phyloP scores from a whole-genome alignment of 1,140 invertebrate species.

The Drosophila sulfurigaster region DNA sequence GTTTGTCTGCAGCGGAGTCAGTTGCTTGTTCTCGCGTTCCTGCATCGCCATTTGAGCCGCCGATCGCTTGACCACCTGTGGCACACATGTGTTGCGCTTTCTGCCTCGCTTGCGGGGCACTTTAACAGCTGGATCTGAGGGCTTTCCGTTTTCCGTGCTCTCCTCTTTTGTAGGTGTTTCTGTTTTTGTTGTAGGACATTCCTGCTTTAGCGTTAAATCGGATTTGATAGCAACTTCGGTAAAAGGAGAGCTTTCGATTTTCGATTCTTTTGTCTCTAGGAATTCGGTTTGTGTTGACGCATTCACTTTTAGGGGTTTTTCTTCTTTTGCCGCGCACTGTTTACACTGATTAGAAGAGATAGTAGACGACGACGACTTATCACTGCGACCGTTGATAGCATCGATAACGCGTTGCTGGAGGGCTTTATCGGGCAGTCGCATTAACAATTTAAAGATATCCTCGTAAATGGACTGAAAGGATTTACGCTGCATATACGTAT shows the following conservation, averaged over 20 bases:
- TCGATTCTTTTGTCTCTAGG: conserved; percentile 22
- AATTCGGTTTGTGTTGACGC: conserved; percentile 63
- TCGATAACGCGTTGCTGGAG: conserved; percentile 73
- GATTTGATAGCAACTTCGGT: background rate
- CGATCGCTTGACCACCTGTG: conserved; percentile 74
- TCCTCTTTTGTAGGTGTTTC: background rate
- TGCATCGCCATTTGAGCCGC: conserved; percentile 65
- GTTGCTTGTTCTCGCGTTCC: conserved; percentile 70
- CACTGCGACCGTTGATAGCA: conserved; percentile 66
- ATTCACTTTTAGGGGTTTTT: conserved; percentile 47
- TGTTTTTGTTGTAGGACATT: background rate
- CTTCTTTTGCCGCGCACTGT: conserved; percentile 44
- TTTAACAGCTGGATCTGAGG: conserved; percentile 1
- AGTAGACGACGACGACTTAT: conserved; percentile 47
- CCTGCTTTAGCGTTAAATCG: background rate
- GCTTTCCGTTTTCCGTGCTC: background rate
- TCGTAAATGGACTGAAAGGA: conserved; percentile 58
- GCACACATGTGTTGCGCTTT: conserved; percentile 72
- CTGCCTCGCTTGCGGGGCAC: conserved; percentile 67
- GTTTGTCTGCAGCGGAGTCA: conserved; percentile 46
- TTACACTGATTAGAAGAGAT: conserved; percentile 50
- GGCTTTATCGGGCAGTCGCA: conserved; percentile 72
- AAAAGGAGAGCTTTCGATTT: background rate
- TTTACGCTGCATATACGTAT: conserved; percentile 68
- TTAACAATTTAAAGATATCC: conserved; percentile 72